Evolutionary conservation across 2,888 invertebrate genomes (phyloP).

Genomic region (Dioctria linearis): DNA sequence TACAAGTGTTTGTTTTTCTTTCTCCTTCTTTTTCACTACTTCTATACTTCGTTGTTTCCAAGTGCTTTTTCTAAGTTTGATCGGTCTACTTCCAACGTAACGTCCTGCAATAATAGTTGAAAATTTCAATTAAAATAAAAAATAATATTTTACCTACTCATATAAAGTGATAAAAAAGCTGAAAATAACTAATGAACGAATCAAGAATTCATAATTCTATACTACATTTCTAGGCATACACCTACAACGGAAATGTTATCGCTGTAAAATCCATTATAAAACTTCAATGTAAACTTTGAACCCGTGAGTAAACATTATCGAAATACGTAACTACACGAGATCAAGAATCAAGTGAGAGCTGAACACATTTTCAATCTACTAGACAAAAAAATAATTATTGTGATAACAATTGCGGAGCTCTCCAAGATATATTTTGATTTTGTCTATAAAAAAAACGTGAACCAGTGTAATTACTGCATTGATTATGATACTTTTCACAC

Average conservation of each 20-base stretch:
- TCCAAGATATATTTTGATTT: not conserved
- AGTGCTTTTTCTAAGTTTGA: constrained; percentile 95
- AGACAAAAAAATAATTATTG: constrained; percentile 27
- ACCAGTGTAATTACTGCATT: not conserved
- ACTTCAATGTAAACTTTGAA: constrained; percentile 17
- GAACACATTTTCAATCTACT: constrained; percentile 3
- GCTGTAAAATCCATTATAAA: no score
- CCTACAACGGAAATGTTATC: no score
- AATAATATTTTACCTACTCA: not conserved
- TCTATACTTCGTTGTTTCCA: constrained; percentile 97
- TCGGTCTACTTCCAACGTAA: constrained; percentile 98
- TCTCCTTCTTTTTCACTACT: constrained; percentile 94
- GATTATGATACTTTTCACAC: constrained; percentile 32
- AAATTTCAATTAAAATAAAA: constrained; percentile 28
- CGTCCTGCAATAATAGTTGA: constrained; percentile 77
- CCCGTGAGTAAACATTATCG: constrained; percentile 32
- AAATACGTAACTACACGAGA: constrained; percentile 25
- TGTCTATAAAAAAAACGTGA: no score
- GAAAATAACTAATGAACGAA: no score
- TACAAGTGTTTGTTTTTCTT: constrained; percentile 90
- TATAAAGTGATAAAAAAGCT: not conserved
- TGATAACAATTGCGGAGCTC: constrained; percentile 19
- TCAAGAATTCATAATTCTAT: no score
- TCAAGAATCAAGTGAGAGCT: not conserved
- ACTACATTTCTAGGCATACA: no score